Percentiles rank a stretch among this genome's conserved stretches.
Conservation (phyloP, 2,888 invertebrate species). For the Dinocampus coccinellae region DNA sequence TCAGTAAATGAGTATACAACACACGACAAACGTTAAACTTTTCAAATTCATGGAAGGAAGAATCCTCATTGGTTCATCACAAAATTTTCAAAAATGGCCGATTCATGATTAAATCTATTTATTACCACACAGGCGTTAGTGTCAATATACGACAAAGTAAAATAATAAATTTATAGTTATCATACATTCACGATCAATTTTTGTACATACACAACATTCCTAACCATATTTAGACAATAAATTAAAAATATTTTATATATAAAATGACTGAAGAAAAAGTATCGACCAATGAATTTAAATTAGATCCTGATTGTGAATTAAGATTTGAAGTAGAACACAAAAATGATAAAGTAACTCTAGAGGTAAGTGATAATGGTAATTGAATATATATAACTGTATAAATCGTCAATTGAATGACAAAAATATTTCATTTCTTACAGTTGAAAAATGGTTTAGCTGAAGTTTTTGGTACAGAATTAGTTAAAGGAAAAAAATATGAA, state of each 20-base stretch:
- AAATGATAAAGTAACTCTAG: slow-evolving; percentile 84
- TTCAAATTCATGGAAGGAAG: not conserved
- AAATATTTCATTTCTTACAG: slow-evolving; percentile 68
- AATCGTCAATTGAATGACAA: not conserved
- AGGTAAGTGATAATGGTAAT: no score
- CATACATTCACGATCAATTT: no score
- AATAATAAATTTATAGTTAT: no score
- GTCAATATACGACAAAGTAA: no score
- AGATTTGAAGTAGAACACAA: slow-evolving; percentile 94
- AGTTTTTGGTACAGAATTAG: slow-evolving; percentile 96
- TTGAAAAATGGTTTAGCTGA: slow-evolving; percentile 93
- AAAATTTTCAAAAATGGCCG: not conserved
- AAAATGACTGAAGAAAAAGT: slow-evolving; percentile 64
- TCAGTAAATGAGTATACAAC: no score
- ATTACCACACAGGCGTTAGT: no score
- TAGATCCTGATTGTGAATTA: slow-evolving; percentile 91
- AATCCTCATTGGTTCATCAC: not conserved
- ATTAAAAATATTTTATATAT: no score
- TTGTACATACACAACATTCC: not conserved
- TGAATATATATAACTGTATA: not conserved
- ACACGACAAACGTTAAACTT: not conserved
- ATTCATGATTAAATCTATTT: no score
- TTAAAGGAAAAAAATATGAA: slow-evolving; percentile 91
- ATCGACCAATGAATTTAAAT: slow-evolving; percentile 78
- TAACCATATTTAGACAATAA: no score